These are phyloP conservation scores for Orthonychiurus folsomi DNA, from an alignment of 2,888 invertebrate species.

Conservation along the genomic window DNA sequence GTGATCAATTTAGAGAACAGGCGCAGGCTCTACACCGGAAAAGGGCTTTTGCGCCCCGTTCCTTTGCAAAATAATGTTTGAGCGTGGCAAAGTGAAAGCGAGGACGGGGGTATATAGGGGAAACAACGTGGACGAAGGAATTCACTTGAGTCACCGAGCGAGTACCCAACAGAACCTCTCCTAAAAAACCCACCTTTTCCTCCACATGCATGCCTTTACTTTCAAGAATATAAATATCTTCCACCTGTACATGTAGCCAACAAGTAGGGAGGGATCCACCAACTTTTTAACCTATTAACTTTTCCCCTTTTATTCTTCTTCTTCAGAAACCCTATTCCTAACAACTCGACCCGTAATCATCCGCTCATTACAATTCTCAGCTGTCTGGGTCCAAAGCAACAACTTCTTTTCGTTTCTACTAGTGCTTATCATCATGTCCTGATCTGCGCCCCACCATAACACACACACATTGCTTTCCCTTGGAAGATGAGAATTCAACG, in stretches of 20 bases:
- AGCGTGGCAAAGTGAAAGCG: slow-evolving; percentile 8
- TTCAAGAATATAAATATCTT: neutral
- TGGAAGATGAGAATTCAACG: neutral
- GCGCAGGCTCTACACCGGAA: slow-evolving; percentile 19
- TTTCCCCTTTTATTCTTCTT: neutral
- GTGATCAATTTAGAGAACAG: slow-evolving; percentile 17
- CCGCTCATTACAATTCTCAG: neutral
- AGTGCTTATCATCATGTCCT: neutral
- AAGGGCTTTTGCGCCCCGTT: slow-evolving; percentile 20
- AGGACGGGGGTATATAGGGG: slow-evolving; percentile 13
- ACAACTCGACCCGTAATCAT: no score
- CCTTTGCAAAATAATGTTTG: slow-evolving; percentile 11
- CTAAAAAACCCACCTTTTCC: neutral
- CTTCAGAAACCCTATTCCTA: no score
- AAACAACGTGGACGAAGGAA: slow-evolving; percentile 10
- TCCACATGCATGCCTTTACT: neutral
- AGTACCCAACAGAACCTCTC: neutral
- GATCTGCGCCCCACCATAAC: neutral
- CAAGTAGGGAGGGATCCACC: neutral
- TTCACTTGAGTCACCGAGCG: slow-evolving; percentile 14
- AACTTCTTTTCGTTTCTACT: slow-evolving; percentile 1
- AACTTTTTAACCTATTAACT: neutral
- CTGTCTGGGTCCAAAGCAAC: neutral
- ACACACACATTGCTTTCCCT: no score
- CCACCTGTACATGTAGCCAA: neutral